Conservation (phyloP, 2,113 vertebrate species). For the human (Homo sapiens) region DNA sequence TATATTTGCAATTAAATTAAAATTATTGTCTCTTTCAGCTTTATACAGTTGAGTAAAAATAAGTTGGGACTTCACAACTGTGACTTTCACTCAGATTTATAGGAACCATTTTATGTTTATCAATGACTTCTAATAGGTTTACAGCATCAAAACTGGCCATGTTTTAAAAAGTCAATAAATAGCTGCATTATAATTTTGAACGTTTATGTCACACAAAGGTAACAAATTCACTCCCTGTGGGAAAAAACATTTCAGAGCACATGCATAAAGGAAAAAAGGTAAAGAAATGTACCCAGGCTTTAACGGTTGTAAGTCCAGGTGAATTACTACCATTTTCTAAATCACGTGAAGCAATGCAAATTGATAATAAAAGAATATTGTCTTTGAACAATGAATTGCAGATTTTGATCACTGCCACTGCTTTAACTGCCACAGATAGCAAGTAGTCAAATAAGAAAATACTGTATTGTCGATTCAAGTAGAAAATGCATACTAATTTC, state of each 20-base stretch:
- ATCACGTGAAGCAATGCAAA: neutral
- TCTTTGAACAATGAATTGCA: constrained; percentile 5
- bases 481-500: constrained; percentile 38
- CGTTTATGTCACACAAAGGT: neutral
- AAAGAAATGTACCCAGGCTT: neutral
- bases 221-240: constrained; percentile 21
- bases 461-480: neutral
- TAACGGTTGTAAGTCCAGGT: neutral
- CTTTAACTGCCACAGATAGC: neutral
- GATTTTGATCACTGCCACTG: neutral
- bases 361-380: constrained; percentile 37
- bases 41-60: constrained; percentile 9
- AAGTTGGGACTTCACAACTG: constrained; percentile 14
- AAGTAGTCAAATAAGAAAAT: neutral
- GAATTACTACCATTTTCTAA: constrained; percentile 56
- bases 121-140: constrained; percentile 41
- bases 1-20: neutral
- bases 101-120: neutral
- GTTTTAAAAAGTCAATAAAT: constrained; percentile 55
- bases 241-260: constrained; percentile 28
- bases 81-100: constrained; percentile 35
- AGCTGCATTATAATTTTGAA: constrained; percentile 38
- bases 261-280: neutral
- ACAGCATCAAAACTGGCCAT: neutral
- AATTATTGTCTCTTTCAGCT: neutral